These are phyloP conservation scores for Polydrusus cervinus DNA, from an alignment of 2,888 invertebrate genomes.

Conservation along the genomic window DNA sequence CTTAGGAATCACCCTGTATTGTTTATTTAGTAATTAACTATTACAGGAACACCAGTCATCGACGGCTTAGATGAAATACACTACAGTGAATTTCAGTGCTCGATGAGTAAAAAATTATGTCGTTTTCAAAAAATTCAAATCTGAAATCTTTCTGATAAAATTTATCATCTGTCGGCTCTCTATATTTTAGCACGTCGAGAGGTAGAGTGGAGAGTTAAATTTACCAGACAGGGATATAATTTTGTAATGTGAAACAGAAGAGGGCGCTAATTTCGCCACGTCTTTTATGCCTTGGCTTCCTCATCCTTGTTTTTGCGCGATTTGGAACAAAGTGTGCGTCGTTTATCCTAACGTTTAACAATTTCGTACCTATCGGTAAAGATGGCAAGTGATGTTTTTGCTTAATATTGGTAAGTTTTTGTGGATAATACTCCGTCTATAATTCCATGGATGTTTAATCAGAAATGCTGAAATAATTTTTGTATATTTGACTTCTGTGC, in stretches of 20 bases:
- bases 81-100: background rate
- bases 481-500: too few relatives aligned
- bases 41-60: too few relatives aligned
- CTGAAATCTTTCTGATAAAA: too few relatives aligned
- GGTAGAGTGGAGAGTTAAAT: conserved; percentile 43
- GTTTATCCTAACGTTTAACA: conserved; percentile 26
- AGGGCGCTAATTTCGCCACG: conserved; percentile 52
- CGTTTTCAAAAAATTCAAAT: too few relatives aligned
- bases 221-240: conserved; percentile 50
- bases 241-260: conserved; percentile 51
- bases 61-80: too few relatives aligned
- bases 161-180: background rate
- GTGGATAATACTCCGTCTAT: background rate
- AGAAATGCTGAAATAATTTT: too few relatives aligned
- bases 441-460: too few relatives aligned
- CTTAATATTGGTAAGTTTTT: conserved; percentile 9
- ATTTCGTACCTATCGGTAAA: conserved; percentile 24
- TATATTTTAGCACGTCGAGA: conserved; percentile 28
- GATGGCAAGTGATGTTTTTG: conserved; percentile 4
- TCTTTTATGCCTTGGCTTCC: conserved; percentile 33
- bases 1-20: too few relatives aligned
- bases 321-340: conserved; percentile 44
- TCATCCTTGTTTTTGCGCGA: conserved; percentile 47
- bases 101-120: too few relatives aligned
- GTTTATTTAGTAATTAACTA: too few relatives aligned